These are phyloP conservation scores for Apamea sordens DNA, from an alignment of 2,888 invertebrate species.

Conservation along the genomic window DNA sequence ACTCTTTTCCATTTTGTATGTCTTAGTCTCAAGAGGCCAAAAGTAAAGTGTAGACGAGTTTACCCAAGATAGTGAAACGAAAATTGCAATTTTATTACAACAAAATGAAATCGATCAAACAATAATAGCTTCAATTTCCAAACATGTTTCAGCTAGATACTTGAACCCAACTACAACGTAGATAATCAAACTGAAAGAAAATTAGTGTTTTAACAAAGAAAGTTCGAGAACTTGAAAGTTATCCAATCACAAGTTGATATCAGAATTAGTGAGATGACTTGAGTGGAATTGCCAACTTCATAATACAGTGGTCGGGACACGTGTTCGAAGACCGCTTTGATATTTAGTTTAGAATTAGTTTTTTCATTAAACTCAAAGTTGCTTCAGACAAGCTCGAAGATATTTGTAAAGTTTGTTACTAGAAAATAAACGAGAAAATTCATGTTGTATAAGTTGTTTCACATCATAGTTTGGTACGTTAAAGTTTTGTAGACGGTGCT, in stretches of 20 bases:
- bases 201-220: slow-evolving; percentile 59
- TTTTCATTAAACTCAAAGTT: slow-evolving; percentile 63
- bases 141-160: slow-evolving; percentile 37
- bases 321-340: slow-evolving; percentile 60
- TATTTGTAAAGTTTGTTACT: slow-evolving; percentile 53
- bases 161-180: slow-evolving; percentile 34
- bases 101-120: slow-evolving; percentile 40
- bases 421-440: slow-evolving; percentile 58
- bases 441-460: slow-evolving; percentile 42
- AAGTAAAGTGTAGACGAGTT: slow-evolving; percentile 17
- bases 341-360: slow-evolving; percentile 64
- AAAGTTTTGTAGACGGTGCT: slow-evolving; percentile 24
- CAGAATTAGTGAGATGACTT: slow-evolving; percentile 67
- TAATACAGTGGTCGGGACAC: slow-evolving; percentile 62
- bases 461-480: slow-evolving; percentile 44
- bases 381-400: slow-evolving; percentile 34
- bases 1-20: not conserved
- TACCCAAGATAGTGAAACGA: slow-evolving; percentile 15
- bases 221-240: slow-evolving; percentile 64
- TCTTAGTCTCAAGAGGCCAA: not conserved
- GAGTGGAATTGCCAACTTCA: slow-evolving; percentile 69
- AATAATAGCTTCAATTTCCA: slow-evolving; percentile 47
- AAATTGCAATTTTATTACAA: slow-evolving; percentile 29
- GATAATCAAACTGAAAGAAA: slow-evolving; percentile 54
- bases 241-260: slow-evolving; percentile 71